Conservation (phyloP, 2,888 invertebrate species). For the Acleris emargana region DNA sequence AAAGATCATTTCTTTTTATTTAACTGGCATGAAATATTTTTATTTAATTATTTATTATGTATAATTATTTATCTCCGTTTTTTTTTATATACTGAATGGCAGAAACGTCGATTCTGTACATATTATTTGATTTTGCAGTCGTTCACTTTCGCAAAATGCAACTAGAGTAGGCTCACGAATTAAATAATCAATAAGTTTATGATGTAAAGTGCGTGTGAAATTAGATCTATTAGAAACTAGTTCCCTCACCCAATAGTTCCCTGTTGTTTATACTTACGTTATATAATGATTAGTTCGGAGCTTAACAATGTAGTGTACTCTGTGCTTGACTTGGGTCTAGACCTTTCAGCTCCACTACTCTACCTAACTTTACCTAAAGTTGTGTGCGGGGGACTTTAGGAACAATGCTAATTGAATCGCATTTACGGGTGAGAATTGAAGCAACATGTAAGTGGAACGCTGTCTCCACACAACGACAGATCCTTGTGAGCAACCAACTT, state of each 20-base stretch:
- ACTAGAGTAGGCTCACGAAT: no score
- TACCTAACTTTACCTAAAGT: slow-evolving; percentile 39
- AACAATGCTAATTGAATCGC: slow-evolving; percentile 61
- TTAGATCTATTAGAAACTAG: not conserved
- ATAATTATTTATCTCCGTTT: no score
- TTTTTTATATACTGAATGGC: no score
- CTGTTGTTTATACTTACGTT: slow-evolving; percentile 13
- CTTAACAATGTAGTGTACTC: slow-evolving; percentile 20
- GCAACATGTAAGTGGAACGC: slow-evolving; percentile 7
- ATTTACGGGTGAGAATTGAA: slow-evolving; percentile 48
- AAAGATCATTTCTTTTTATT: no score
- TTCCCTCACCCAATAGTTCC: slow-evolving; percentile 15
- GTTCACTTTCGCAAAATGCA: no score
- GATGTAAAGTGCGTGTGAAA: no score
- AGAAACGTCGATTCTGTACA: no score
- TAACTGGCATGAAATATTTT: no score
- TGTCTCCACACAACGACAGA: not conserved
- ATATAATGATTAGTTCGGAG: slow-evolving; percentile 24
- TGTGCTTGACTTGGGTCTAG: slow-evolving; percentile 17
- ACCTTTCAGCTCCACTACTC: slow-evolving; percentile 22
- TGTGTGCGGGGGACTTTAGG: slow-evolving; percentile 52
- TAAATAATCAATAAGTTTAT: no score
- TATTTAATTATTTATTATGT: no score
- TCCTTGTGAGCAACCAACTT: not conserved
- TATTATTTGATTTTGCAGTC: no score